Conservation (phyloP, 30 jellyfish, hydroid and myxozoan species). For the Hydractinia symbiolongicarpus region DNA sequence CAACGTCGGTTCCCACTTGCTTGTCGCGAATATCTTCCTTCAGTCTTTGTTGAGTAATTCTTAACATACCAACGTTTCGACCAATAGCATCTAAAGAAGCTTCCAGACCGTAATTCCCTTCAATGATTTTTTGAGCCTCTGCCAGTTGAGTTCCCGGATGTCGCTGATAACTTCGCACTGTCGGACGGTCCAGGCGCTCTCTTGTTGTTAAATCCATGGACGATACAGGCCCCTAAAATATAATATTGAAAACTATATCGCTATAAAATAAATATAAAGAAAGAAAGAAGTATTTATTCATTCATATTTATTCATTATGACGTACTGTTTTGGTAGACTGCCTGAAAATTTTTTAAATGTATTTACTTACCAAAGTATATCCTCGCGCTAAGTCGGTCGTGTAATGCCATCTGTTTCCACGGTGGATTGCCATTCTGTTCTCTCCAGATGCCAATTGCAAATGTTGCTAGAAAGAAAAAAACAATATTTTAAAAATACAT, state of each 20-base stretch:
- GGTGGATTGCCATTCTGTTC: conserved; percentile 67
- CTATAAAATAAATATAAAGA: background rate
- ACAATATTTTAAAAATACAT: background rate
- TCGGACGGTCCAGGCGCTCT: conserved; percentile 84
- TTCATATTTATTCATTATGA: too few relatives aligned
- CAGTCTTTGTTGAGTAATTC: conserved; percentile 60
- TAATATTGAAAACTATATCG: background rate
- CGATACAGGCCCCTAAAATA: conserved; percentile 84
- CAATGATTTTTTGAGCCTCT: conserved; percentile 83
- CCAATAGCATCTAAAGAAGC: conserved; percentile 83
- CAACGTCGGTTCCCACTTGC: conserved; percentile 58
- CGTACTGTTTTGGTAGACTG: background rate
- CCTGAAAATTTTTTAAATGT: background rate
- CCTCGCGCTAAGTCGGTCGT: conserved; percentile 93
- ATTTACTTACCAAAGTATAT: conserved; percentile 60
- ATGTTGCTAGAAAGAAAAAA: conserved; percentile 55
- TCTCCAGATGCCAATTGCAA: conserved; percentile 82
- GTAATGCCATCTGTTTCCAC: conserved; percentile 93
- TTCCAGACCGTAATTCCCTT: conserved; percentile 68
- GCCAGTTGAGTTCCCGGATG: conserved; percentile 91
- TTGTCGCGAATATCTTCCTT: conserved; percentile 74
- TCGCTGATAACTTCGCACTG: conserved; percentile 61
- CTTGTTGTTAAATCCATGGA: conserved; percentile 69
- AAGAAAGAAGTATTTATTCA: background rate
- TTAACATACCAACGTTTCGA: conserved; percentile 71